phyloP scores from a whole-genome alignment of 1,140 invertebrate genomes.

The Andricus grossulariae region DNA sequence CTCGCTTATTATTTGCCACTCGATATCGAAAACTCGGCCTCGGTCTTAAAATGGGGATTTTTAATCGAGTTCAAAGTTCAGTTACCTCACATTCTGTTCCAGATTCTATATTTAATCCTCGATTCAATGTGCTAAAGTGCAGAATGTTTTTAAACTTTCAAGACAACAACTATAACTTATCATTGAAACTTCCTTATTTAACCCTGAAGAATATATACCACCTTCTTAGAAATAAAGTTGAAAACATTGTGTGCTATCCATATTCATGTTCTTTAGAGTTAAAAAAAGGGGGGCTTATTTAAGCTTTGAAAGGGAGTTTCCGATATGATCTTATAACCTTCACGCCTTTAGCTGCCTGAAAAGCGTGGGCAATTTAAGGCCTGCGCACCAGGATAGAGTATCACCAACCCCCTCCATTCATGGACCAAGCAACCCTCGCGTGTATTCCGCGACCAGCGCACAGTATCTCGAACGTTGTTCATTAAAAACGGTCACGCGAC shows the following conservation, averaged over 20 bases:
- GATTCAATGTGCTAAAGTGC: too few species aligned
- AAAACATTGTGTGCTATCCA: too few species aligned
- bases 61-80: constrained; percentile 12
- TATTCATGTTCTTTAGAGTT: too few species aligned
- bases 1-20: background rate
- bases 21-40: constrained; percentile 19
- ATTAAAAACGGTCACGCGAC: constrained; percentile 49
- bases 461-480: constrained; percentile 58
- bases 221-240: too few species aligned
- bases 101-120: background rate
- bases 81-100: background rate
- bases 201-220: too few species aligned
- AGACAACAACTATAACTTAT: too few species aligned
- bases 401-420: constrained; percentile 62
- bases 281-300: background rate
- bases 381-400: constrained; percentile 56
- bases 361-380: constrained; percentile 58
- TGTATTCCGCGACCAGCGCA: constrained; percentile 52
- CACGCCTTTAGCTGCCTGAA: constrained; percentile 39
- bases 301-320: background rate
- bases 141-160: too few species aligned
- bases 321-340: constrained; percentile 3
- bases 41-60: constrained; percentile 12
- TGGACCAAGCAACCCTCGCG: constrained; percentile 63
- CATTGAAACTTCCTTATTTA: too few species aligned